phyloP scores from a whole-genome alignment of 2,797 vertebrate species.

The Coluber constrictor region DNA sequence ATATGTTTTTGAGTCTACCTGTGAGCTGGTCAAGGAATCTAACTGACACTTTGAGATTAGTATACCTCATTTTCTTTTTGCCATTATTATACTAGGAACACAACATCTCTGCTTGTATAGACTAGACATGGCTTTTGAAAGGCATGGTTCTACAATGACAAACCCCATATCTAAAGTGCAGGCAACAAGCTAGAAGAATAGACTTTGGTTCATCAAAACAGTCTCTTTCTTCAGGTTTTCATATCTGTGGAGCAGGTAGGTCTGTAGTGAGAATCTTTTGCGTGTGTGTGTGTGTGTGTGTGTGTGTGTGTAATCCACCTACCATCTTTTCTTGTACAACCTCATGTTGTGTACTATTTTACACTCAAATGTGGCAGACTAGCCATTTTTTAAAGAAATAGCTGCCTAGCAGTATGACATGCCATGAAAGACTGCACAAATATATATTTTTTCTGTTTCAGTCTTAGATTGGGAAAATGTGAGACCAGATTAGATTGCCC shows the following conservation, averaged over 20 bases:
- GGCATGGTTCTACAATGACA: neutral
- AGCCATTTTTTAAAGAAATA: neutral
- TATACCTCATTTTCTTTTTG: neutral
- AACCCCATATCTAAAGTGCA: neutral
- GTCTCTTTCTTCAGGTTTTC: neutral
- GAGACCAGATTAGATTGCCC: neutral
- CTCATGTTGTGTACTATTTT: neutral
- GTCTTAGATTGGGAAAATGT: neutral
- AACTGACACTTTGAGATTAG: neutral
- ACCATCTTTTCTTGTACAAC: neutral
- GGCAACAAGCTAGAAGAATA: neutral
- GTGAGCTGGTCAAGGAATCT: neutral
- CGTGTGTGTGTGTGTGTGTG: too few species aligned
- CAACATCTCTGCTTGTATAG: neutral
- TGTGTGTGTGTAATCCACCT: neutral
- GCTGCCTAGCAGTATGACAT: neutral
- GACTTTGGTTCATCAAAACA: neutral
- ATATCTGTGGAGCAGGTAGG: neutral
- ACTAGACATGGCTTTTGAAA: neutral
- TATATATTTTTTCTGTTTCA: neutral
- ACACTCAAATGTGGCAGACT: neutral
- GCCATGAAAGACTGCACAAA: neutral
- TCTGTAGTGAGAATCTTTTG: neutral
- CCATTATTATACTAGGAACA: neutral
- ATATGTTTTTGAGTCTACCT: neutral